Conservation (phyloP, 35 echinoderm and acorn worm genomes). For the Anneissia japonica region DNA sequence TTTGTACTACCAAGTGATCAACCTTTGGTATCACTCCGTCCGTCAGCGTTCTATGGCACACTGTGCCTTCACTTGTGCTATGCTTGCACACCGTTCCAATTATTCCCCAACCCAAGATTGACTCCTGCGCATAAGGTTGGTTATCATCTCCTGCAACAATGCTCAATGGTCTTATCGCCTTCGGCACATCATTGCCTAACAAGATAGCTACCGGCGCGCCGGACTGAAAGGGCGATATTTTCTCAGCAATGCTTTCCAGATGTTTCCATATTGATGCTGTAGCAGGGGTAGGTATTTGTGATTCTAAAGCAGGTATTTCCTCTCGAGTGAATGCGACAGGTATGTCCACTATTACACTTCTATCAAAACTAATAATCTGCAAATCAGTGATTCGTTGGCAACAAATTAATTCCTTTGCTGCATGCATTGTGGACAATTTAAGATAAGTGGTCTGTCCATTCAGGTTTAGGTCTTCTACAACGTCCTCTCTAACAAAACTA, state of each 20-base stretch:
- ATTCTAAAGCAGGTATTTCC: neutral
- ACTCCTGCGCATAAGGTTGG: constrained; percentile 30
- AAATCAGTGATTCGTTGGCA: constrained; percentile 1
- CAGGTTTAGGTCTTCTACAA: neutral
- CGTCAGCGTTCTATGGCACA: neutral
- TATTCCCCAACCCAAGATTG: constrained; percentile 41
- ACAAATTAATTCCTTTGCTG: neutral
- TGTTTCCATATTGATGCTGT: constrained; percentile 1
- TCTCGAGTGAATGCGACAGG: constrained; percentile 1
- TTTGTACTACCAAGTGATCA: neutral
- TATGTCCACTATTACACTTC: neutral
- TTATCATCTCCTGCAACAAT: constrained; percentile 16
- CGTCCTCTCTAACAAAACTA: neutral
- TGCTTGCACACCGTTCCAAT: constrained; percentile 22
- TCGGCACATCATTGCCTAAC: constrained; percentile 14
- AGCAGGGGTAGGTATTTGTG: constrained; percentile 23
- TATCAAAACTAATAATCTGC: constrained; percentile 3
- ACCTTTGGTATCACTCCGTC: neutral
- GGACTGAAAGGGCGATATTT: neutral
- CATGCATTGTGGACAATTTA: constrained; percentile 21
- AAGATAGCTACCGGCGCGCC: neutral
- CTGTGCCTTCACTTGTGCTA: neutral
- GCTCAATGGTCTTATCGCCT: constrained; percentile 3
- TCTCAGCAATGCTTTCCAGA: neutral
- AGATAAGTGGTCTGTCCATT: constrained; percentile 1